These are phyloP conservation scores for Clarias fuscus DNA, from an alignment of 2,797 vertebrate genomes.

Conservation along the genomic window DNA sequence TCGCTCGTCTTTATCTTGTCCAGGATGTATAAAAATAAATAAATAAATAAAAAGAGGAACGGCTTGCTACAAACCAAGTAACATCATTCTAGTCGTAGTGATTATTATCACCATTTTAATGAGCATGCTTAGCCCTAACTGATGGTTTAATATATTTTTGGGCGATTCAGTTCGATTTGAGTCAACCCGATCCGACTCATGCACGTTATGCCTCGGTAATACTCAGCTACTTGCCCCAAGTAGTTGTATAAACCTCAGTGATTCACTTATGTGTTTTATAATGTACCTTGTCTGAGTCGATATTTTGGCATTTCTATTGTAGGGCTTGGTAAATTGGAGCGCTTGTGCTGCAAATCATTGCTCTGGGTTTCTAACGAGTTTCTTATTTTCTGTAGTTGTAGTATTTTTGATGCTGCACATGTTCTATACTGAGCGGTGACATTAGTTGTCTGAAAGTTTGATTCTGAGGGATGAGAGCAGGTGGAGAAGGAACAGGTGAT, in stretches of 20 bases:
- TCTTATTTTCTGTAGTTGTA: not conserved
- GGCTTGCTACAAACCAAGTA: not conserved
- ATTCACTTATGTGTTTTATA: not conserved
- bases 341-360: not conserved
- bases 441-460: constrained; percentile 35
- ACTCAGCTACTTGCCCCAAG: not conserved
- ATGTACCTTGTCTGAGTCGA: not conserved
- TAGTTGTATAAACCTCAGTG: not conserved
- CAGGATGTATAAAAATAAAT: not conserved
- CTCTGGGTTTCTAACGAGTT: not conserved
- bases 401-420: not conserved
- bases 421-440: constrained; percentile 22
- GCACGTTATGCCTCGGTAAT: too few species aligned
- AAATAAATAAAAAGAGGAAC: too few species aligned
- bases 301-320: not conserved
- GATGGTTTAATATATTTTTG: not conserved
- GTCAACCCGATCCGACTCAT: not conserved
- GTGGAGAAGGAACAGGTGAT: constrained; percentile 60
- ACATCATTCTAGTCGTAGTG: not conserved
- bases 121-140: too few species aligned
- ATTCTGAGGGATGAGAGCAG: constrained; percentile 52
- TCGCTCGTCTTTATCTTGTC: not conserved
- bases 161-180: not conserved
- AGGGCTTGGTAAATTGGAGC: not conserved
- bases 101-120: not conserved